Evolutionary conservation across 2,888 invertebrate genomes (phyloP).

Genomic region (Scaptomyza reducta): DNA sequence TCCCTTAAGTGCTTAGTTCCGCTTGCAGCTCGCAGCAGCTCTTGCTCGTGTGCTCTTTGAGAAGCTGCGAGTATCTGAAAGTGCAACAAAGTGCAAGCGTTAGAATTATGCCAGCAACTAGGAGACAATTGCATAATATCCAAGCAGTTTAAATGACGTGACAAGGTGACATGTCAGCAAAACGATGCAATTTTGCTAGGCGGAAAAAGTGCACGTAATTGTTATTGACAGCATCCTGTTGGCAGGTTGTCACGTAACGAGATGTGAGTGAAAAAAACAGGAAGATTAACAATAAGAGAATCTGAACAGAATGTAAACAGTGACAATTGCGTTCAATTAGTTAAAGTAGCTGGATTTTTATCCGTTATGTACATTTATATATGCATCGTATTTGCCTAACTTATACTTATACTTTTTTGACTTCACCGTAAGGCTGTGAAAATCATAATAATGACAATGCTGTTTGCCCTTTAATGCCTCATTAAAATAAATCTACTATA

Average conservation of each 20-base stretch:
- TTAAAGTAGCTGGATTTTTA: background rate
- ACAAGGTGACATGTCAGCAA: constrained; percentile 53
- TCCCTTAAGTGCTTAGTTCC: constrained; percentile 73
- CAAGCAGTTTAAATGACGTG: constrained; percentile 29
- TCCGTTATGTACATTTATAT: background rate
- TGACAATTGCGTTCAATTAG: constrained; percentile 1
- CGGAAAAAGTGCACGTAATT: constrained; percentile 55
- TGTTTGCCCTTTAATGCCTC: background rate
- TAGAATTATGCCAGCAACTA: constrained; percentile 42
- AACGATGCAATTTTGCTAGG: constrained; percentile 43
- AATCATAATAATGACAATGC: background rate
- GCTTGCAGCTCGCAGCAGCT: constrained; percentile 45
- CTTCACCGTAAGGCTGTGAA: background rate
- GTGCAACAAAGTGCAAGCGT: constrained; percentile 61
- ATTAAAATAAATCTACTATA: background rate
- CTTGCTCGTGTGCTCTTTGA: constrained; percentile 32
- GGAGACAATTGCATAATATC: constrained; percentile 69
- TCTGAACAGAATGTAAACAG: background rate
- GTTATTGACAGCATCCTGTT: constrained; percentile 69
- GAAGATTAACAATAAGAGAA: background rate
- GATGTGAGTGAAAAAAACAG: constrained; percentile 1
- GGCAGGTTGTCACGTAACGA: constrained; percentile 26
- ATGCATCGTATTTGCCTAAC: background rate
- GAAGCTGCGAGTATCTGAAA: constrained; percentile 34
- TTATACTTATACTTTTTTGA: background rate